Evolutionary conservation across 2,113 vertebrate genomes (phyloP), one percentile per base, ranked within the genome.

Genomic region (Pelodiscus sinensis): DNA sequence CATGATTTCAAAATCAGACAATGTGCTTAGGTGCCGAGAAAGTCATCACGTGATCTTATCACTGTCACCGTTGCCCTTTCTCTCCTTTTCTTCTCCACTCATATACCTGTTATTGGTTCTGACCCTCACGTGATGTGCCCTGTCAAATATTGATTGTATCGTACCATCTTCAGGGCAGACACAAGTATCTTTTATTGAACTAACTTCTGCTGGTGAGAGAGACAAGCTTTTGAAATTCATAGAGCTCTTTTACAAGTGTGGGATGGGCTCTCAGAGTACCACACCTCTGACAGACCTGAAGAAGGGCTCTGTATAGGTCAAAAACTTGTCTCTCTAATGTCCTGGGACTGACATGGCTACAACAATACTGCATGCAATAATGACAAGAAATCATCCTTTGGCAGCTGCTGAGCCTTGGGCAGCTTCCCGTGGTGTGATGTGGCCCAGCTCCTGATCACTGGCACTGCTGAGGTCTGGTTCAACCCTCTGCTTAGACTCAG

Each of bases 401-500:
- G 6, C 21, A 0, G 0, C 4, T 54, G 4, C 21, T 0, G 0
- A 87, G n/a, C 6, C 60, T 58, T 79, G 52, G 24, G 54, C 50
- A 25, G 8, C 27, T 2, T 16, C 29, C 7, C 19, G 6, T 6
- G 4, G 8, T 1, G 0, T 35, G 56, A 24, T 1, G 29, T 22
- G 16, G 29, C 31, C 29, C 52, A 21, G 52, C n/a, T 52, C 51
- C 15, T 29, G 27, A 55, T 79, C 81, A 22, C 12, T 1, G 22
- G 73, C 6, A 0, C 0, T 0, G 0, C 35, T 77, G 0, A 1
- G 55, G 79, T 14, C 25, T 79, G 83, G 2, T 9, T 77, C 71
- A 27, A n/a, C 2, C 24, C 60, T 60, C 80, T 29, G 14, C 58
- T 16, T 6, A 0, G 9, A 6, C 2, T 12, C 2, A 1, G 44